A percentile compares a stretch with the other conserved stretches of the same genome.
These are phyloP conservation scores for Lagopus muta DNA, from an alignment of 2,113 vertebrate genomes.

Conservation along the genomic window DNA sequence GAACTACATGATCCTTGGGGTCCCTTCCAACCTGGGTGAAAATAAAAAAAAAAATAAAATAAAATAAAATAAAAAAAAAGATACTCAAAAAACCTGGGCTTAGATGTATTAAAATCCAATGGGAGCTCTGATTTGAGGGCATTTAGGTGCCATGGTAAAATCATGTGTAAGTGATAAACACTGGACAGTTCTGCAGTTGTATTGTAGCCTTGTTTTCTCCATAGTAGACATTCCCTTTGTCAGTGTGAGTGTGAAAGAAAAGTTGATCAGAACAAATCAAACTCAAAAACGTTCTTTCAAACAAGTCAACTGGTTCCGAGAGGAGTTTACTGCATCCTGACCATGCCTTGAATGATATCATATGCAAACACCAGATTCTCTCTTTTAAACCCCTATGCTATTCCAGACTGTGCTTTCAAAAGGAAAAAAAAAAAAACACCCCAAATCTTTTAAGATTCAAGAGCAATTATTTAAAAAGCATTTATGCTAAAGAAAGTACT, in stretches of 20 bases:
- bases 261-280: neutral
- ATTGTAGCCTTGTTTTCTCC: neutral
- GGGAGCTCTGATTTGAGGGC: neutral
- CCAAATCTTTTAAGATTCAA: neutral
- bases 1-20: no score
- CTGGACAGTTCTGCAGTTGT: neutral
- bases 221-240: neutral
- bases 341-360: neutral
- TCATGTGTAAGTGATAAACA: neutral
- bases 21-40: no score
- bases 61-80: no score
- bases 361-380: neutral
- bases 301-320: neutral
- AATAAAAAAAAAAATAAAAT: no score
- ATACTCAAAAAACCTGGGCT: neutral
- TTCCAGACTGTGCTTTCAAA: neutral
- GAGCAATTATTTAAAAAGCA: conserved; percentile 8
- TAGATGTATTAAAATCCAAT: neutral
- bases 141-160: neutral
- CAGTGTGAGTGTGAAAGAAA: neutral
- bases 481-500: conserved; percentile 6
- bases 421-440: neutral
- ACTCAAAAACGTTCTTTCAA: no score
- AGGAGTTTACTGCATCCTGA: neutral
- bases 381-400: neutral